A percentile compares a stretch with the other conserved stretches of the same genome.
Evolutionary conservation across 1,140 invertebrate species (phyloP).

Genomic region (Orchesella cincta): DNA sequence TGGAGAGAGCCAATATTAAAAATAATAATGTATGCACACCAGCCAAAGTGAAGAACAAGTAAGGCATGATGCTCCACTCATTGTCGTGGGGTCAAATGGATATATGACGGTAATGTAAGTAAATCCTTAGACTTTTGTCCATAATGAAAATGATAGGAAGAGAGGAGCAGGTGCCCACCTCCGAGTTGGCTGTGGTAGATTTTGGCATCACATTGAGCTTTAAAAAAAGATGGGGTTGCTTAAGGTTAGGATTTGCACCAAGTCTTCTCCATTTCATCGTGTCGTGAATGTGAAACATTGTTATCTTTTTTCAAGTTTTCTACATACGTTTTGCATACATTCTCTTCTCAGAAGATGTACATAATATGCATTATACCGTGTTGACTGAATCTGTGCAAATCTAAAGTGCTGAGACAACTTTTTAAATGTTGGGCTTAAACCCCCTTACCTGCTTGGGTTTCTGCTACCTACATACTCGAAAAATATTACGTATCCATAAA

Average conservation of each 20-base stretch:
- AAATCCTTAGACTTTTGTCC: background rate
- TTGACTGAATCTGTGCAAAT: too few species aligned
- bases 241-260: slow-evolving; percentile 13
- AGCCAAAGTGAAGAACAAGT: background rate
- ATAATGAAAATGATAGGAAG: background rate
- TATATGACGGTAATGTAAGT: background rate
- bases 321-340: too few species aligned
- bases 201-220: background rate
- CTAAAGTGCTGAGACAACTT: too few species aligned
- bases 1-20: background rate
- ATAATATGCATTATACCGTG: too few species aligned
- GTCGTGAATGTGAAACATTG: background rate
- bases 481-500: too few species aligned
- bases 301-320: too few species aligned
- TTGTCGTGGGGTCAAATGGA: background rate
- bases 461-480: too few species aligned
- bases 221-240: background rate
- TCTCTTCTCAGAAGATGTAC: too few species aligned
- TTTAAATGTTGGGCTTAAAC: too few species aligned
- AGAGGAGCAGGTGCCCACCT: background rate
- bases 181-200: background rate
- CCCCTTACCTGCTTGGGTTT: too few species aligned
- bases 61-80: background rate
- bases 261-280: background rate
- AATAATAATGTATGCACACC: background rate